Base-by-base conservation (phyloP, 2,797 vertebrate genomes). In the Chromobotia macracanthus region DNA sequence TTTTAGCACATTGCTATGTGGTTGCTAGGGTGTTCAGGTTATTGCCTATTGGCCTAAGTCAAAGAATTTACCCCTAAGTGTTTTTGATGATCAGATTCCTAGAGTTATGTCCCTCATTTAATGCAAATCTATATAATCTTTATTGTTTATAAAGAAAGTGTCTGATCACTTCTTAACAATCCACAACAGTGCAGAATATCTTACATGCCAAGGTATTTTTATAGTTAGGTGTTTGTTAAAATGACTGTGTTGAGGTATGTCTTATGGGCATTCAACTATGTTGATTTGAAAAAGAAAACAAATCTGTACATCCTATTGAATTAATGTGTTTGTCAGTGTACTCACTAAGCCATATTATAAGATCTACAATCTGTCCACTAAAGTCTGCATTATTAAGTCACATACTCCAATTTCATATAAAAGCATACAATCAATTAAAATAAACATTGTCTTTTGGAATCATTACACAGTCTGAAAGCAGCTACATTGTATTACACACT, bases 401-500 rank as follows among this genome's bases (percentile, higher is more conserved):
- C 51, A 63, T 46, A 48, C 25, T 28, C 12, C 23, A 48, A n/a
- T 63, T 74, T 74, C 23, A 50, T n/a, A 18, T 55, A 41, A 65
- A 75, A 65, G n/a, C 46, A 38, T 51, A 38, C 51, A 50, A 13
- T 19, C 18, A 10, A 38, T 44, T 15, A 63, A 65, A 31, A 28
- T n/a, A 75, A 75, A 38, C 18, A 65, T 66, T n/a, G 5, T 2
- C 2, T 56, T 76, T 56, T 56, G 5, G 3, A 67, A 56, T 21
- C 51, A 60, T 25, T 58, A 25, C 53, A 58, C 41, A 58, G 35
- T 44, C 38, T 48, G 38, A 6, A 51, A 50, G 19, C 66, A 70
- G 44, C 55, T 61, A 38, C 41, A 77, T 70, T 61, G 48, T 38
- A 66, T 41, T 41, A 15, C 61, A 66, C 61, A 65, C 51, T 55